phyloP scores from a whole-genome alignment of 2,113 vertebrate genomes.

The Zosterops hypoxanthus region DNA sequence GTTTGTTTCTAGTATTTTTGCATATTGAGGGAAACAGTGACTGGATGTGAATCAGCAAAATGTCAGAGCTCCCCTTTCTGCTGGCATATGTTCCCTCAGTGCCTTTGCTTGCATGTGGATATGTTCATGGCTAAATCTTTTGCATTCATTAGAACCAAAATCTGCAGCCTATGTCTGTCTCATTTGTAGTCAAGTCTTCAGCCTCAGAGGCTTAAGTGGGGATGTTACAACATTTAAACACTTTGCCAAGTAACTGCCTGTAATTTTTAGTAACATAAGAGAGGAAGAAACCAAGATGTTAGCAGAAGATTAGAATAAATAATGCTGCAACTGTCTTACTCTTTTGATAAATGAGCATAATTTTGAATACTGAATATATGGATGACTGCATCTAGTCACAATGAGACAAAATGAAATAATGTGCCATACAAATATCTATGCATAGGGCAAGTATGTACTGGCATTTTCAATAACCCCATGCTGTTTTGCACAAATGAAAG shows the following conservation, averaged over 20 bases:
- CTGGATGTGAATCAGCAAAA: not conserved
- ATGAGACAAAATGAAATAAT: constrained; percentile 23
- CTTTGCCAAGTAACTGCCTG: not conserved
- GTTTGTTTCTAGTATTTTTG: not conserved
- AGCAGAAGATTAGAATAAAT: constrained; percentile 9
- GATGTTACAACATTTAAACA: not conserved
- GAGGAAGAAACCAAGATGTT: not conserved
- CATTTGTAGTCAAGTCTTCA: not conserved
- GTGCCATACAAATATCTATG: not conserved
- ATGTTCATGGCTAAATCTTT: not conserved
- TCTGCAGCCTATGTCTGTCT: not conserved
- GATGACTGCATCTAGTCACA: not conserved
- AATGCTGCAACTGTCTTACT: not conserved
- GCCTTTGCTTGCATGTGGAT: not conserved
- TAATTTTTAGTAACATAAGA: not conserved
- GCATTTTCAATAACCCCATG: not conserved
- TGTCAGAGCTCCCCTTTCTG: not conserved
- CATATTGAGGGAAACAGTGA: not conserved
- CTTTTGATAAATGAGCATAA: constrained; percentile 3
- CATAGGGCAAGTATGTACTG: not conserved
- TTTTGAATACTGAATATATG: not conserved
- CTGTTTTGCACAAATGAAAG: not conserved
- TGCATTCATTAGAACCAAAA: not conserved
- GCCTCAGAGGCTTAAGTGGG: not conserved
- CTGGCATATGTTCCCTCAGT: not conserved